A percentile compares a stretch with the other conserved stretches of the same genome.
phyloP scores from a whole-genome alignment of 2,888 invertebrate species.

The Aproaerema taeniolella region DNA sequence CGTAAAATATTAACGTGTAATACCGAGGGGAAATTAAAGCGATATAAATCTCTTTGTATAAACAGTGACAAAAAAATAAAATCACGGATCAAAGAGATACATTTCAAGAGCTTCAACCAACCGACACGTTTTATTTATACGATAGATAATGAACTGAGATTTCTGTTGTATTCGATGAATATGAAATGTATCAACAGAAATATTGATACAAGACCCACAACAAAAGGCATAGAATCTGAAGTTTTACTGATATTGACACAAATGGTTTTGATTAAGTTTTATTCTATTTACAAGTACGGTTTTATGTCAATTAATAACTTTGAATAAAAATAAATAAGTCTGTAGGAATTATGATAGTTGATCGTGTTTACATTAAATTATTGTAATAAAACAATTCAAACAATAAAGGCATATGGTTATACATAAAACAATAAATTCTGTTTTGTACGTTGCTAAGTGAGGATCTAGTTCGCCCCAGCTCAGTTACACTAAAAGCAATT shows the following conservation, averaged over 20 bases:
- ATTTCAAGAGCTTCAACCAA: constrained; percentile 17
- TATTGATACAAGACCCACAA: too few species aligned
- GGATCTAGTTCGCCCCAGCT: constrained; percentile 6
- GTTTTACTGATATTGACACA: too few species aligned
- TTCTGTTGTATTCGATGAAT: constrained; percentile 6
- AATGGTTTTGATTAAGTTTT: too few species aligned
- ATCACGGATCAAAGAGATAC: constrained; percentile 25
- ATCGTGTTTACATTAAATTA: too few species aligned
- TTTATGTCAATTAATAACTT: too few species aligned
- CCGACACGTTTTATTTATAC: constrained; percentile 21
- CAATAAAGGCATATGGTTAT: too few species aligned
- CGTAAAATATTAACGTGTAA: constrained; percentile 56
- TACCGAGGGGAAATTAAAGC: constrained; percentile 58
- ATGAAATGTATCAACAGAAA: too few species aligned
- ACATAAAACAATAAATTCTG: constrained; percentile 4
- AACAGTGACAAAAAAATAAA: constrained; percentile 33
- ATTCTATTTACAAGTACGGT: too few species aligned
- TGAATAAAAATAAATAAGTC: too few species aligned
- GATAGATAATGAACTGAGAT: constrained; percentile 21
- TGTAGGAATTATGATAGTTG: too few species aligned
- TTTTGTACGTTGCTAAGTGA: constrained; percentile 1
- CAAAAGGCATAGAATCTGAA: too few species aligned
- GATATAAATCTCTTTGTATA: constrained; percentile 46
- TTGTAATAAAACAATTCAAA: too few species aligned
- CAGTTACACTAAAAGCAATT: constrained; percentile 24